Conservation (phyloP, 2,888 invertebrate species). For the Plebejus melissa region DNA sequence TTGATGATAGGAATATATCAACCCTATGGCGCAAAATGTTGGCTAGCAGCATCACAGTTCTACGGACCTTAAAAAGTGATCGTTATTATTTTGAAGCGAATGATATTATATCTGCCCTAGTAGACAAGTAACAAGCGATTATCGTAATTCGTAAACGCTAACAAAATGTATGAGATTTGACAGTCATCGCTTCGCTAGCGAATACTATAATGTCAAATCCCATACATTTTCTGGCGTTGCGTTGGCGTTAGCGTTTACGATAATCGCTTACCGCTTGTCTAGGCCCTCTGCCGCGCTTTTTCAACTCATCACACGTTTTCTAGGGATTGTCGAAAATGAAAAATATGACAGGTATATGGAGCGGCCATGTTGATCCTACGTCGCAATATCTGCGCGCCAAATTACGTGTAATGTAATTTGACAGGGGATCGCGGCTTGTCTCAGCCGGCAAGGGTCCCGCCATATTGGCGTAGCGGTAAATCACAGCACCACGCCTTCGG, state of each 20-base stretch:
- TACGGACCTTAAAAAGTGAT: not conserved
- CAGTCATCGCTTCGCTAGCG: no score
- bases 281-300: not conserved
- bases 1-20: no score
- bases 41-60: no score
- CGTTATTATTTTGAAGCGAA: not conserved
- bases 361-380: not conserved
- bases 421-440: constrained; percentile 29
- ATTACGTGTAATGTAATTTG: constrained; percentile 25
- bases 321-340: not conserved
- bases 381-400: constrained; percentile 3
- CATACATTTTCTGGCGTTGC: no score
- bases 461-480: constrained; percentile 25
- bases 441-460: constrained; percentile 25
- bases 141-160: no score
- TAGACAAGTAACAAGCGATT: no score
- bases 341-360: constrained; percentile 1
- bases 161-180: no score
- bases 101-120: not conserved
- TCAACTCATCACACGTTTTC: not conserved
- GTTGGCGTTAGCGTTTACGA: no score
- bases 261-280: no score
- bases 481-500: constrained; percentile 29
- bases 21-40: no score
- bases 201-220: no score